These are phyloP conservation scores for Crocallis elinguaria DNA, from an alignment of 2,888 invertebrate species.

Conservation along the genomic window DNA sequence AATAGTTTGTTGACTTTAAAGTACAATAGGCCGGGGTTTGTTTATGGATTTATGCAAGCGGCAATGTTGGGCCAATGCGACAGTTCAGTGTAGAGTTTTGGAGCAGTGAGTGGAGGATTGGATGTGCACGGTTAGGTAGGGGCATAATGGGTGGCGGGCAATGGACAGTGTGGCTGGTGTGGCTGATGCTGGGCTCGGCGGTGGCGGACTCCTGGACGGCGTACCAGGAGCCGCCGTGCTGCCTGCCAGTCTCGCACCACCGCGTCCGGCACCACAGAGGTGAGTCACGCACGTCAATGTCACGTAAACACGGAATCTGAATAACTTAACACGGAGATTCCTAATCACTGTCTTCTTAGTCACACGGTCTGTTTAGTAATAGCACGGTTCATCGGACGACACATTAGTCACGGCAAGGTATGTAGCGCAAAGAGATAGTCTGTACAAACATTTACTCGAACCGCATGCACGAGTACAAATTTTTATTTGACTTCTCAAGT, in stretches of 20 bases:
- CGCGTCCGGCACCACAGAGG: slow-evolving; percentile 88
- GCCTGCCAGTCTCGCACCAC: slow-evolving; percentile 84
- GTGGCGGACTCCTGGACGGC: slow-evolving; percentile 87
- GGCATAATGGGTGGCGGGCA: slow-evolving; percentile 48
- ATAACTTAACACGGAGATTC: slow-evolving; percentile 3
- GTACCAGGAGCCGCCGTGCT: slow-evolving; percentile 88
- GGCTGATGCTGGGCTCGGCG: slow-evolving; percentile 72
- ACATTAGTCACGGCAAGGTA: slow-evolving; percentile 49
- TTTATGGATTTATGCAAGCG: slow-evolving; percentile 51
- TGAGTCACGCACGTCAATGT: slow-evolving; percentile 51
- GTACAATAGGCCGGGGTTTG: slow-evolving; percentile 50
- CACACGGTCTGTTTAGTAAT: too few species aligned
- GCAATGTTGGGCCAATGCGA: slow-evolving; percentile 47
- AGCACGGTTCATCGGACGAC: slow-evolving; percentile 46
- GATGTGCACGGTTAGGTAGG: slow-evolving; percentile 64
- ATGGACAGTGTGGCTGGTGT: slow-evolving; percentile 66
- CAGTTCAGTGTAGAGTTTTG: slow-evolving; percentile 47
- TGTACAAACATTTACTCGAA: slow-evolving; percentile 48
- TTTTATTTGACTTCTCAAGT: slow-evolving; percentile 21
- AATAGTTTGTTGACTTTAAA: slow-evolving; percentile 65
- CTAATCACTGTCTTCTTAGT: slow-evolving; percentile 31
- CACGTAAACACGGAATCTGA: slow-evolving; percentile 9
- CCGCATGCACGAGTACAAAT: slow-evolving; percentile 15
- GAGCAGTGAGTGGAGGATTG: slow-evolving; percentile 47
- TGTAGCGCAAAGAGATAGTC: slow-evolving; percentile 40